Evolutionary conservation across 1,140 invertebrate genomes (phyloP), one percentile per base, ranked within the genome.

Genomic region (Cyclargus thomasi): DNA sequence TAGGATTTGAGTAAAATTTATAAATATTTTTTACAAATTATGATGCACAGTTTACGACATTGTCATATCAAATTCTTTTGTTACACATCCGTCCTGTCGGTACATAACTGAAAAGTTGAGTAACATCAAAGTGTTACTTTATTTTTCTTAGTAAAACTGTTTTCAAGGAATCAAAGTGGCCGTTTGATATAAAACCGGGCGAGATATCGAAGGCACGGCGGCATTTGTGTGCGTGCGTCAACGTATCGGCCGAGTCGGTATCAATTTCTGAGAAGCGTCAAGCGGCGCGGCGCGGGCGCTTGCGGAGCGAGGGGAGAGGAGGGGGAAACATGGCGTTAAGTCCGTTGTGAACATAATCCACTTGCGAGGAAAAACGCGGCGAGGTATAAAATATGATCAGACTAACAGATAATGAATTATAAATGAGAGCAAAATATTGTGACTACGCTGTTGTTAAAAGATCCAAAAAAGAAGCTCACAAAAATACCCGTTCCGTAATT

Each of bases 281-380:
- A 86, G 72, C 80, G 73, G 72, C 70, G 72, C 71, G 70, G 79
- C 82, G 85, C 81, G 74, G 80, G 74, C 83, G 82, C 84, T 80
- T 69, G 70, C 47, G 72, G 64, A 70, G n/a, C n/a, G n/a, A 67
- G 55, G 72, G 29, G 67, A 23, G 67, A 74, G 92, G 93, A 64
- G 90, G 90, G 64, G 83, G 80, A 74, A 77, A 75, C 91, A 92
- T 88, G 91, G 92, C 93, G 93, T 94, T 93, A 93, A 92, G 92
- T 91, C 92, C 92, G 93, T 93, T 93, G 83, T 11, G 65, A 29
- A 53, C 21, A n/a, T 66, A 55, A 66, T 66, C 23, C 57, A 66
- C 18, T 14, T 7, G 23, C 57, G 7, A 20, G 18, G 35, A 66
- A 35, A 53, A 67, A 53, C 66, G 62, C 20, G 14, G 11, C 4